Conservation (phyloP, 2,888 invertebrate species). For the Tethea ocularis region DNA sequence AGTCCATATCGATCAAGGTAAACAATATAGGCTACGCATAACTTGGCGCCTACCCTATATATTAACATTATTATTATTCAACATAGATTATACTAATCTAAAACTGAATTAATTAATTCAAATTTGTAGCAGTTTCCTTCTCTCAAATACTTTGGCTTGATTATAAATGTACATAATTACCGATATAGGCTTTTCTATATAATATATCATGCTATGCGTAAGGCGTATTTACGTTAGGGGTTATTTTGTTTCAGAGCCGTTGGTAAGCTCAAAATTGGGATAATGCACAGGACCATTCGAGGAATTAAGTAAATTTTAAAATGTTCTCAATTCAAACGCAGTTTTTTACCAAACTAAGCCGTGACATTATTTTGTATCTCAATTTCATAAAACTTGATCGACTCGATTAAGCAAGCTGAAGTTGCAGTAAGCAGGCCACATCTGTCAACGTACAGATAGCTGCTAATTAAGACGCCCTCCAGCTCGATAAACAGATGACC, state of each 20-base stretch:
- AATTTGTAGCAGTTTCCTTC: slow-evolving; percentile 39
- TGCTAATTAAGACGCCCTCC: too few species aligned
- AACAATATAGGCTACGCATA: slow-evolving; percentile 13
- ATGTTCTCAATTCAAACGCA: too few species aligned
- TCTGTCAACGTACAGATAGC: too few species aligned
- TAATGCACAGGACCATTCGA: too few species aligned
- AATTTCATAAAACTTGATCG: too few species aligned
- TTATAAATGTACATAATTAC: slow-evolving; percentile 56
- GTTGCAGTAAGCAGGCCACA: too few species aligned
- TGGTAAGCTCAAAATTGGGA: too few species aligned
- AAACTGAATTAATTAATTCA: slow-evolving; percentile 43
- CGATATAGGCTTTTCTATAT: slow-evolving; percentile 22
- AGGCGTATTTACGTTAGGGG: background rate
- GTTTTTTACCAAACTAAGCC: too few species aligned
- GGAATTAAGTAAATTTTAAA: too few species aligned
- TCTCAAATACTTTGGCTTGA: slow-evolving; percentile 33
- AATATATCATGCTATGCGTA: slow-evolving; percentile 30
- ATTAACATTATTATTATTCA: slow-evolving; percentile 37
- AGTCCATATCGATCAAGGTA: background rate
- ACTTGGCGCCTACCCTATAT: slow-evolving; percentile 21
- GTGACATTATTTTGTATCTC: too few species aligned
- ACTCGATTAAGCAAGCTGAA: too few species aligned
- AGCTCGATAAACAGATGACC: too few species aligned
- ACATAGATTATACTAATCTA: slow-evolving; percentile 33
- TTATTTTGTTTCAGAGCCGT: background rate